Conservation (phyloP, 1,140 invertebrate species). For the Apolygus lucorum region DNA sequence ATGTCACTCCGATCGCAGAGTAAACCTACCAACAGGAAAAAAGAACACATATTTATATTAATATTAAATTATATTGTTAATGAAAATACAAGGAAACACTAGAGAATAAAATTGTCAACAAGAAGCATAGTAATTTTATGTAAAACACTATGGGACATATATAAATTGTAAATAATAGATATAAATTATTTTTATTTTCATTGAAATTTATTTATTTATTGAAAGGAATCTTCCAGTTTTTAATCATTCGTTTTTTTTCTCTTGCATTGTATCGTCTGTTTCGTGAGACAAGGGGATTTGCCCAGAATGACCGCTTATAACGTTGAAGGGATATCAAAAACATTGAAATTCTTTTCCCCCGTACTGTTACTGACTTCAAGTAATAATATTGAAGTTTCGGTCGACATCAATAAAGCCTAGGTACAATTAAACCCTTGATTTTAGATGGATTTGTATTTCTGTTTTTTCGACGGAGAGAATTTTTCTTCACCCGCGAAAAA, state of each 20-base stretch:
- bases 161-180: conserved; percentile 5
- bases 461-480: too few species aligned
- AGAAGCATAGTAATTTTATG: conserved; percentile 2
- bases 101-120: background rate
- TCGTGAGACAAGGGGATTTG: background rate
- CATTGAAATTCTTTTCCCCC: background rate
- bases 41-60: too few species aligned
- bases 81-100: too few species aligned
- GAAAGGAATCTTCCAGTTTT: conserved; percentile 9
- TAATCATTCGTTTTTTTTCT: background rate
- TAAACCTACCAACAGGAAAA: too few species aligned
- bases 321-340: background rate
- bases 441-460: too few species aligned
- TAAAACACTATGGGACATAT: background rate
- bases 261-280: background rate
- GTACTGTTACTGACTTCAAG: too few species aligned
- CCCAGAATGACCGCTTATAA: background rate
- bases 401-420: too few species aligned
- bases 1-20: too few species aligned
- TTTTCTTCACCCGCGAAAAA: too few species aligned
- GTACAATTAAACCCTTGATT: too few species aligned
- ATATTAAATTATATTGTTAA: too few species aligned
- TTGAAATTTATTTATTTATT: conserved; percentile 16
- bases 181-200: conserved; percentile 15
- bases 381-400: too few species aligned